Evolutionary conservation across 2,797 vertebrate genomes (phyloP).

Genomic region (Chloroceryle amazona): DNA sequence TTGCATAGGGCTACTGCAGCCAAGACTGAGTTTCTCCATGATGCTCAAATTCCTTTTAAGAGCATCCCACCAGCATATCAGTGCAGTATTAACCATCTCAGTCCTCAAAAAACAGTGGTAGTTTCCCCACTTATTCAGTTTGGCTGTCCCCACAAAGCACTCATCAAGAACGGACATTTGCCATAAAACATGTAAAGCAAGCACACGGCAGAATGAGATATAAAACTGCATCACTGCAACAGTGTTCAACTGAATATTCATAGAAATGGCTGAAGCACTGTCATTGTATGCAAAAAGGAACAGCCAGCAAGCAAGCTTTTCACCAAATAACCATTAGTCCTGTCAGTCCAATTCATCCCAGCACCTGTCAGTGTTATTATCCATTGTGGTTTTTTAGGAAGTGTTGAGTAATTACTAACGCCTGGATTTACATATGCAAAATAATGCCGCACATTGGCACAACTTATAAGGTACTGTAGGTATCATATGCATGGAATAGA

Average conservation of each 20-base stretch:
- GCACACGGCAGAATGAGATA: not conserved
- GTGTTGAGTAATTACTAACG: not conserved
- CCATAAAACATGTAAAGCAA: not conserved
- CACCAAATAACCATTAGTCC: not conserved
- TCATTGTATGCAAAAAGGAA: not conserved
- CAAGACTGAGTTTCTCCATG: not conserved
- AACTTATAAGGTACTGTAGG: not conserved
- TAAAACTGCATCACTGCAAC: not conserved
- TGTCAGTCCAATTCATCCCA: not conserved
- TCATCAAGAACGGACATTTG: not conserved
- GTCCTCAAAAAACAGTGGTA: not conserved
- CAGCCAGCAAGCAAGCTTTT: not conserved
- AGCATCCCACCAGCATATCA: fast-evolving
- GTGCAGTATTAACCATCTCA: not conserved
- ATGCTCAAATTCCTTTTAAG: not conserved
- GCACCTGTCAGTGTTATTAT: not conserved
- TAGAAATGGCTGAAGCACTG: not conserved
- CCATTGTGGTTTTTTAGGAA: not conserved
- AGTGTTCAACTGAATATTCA: not conserved
- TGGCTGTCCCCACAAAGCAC: not conserved
- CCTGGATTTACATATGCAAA: not conserved
- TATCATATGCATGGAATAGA: not conserved
- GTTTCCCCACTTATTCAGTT: not conserved
- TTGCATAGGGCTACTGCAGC: not conserved
- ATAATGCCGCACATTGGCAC: not conserved